Evolutionary conservation across 2,888 invertebrate species (phyloP), one percentile per base, ranked within the genome.

Genomic region (Trichopria drosophilae): DNA sequence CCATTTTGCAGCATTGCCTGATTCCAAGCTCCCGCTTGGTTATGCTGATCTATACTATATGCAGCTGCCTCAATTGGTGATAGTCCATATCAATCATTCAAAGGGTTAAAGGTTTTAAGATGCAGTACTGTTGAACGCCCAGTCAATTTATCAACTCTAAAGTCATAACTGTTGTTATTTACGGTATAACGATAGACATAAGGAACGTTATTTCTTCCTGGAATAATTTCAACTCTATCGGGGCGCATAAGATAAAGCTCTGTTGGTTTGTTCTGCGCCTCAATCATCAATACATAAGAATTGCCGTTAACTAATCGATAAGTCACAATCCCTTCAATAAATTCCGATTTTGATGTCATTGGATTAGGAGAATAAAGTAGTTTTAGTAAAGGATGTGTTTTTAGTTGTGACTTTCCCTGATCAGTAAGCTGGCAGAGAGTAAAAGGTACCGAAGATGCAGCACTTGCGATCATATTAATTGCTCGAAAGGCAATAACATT

Each of bases 401-500:
- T 28, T 41, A 41, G 15, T 41, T 41, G 41, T 16, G 41, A 41
- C 13, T 41, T 41, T 41, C 41, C 41, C 28, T 41, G 41, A 19
- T 41, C 28, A 28, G 41, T 41, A 41, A 41, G 41, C 28, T 41
- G 41, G 41, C 41, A 41, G 41, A 41, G 41, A 41, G 41, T 41
- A 41, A 39, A n/a, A 41, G 41, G 41, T 41, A 41, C 41, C 28
- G 41, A 41, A 41, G 41, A 41, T 41, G 41, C 41, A 41, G 41
- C 28, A 41, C 28, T 28, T 41, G 41, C 41, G 29, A 41, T 41
- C 28, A 41, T 41, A 41, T 41, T 41, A 29, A 41, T 41, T 41
- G 41, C 41, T 41, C 41, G 41, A 41, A 41, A 41, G 41, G 41
- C 41, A 41, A 41, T 41, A 41, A 41, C 41, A 41, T 41, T 41